phyloP scores from a whole-genome alignment of 2,113 vertebrate genomes.

The Ptyas mucosa region DNA sequence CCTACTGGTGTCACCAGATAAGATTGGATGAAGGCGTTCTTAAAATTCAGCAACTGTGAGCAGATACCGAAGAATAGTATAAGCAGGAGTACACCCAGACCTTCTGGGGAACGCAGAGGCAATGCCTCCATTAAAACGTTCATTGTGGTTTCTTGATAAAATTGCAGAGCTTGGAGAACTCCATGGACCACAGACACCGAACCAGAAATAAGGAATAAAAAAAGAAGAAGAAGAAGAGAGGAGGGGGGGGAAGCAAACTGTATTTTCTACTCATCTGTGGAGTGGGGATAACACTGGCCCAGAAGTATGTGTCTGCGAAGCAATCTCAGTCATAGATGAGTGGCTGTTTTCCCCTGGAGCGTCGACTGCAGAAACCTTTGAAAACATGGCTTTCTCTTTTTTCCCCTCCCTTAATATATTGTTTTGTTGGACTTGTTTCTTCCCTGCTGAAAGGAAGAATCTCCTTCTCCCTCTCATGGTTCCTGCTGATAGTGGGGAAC shows the following conservation, averaged over 20 bases:
- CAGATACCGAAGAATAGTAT: not conserved
- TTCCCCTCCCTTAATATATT: conserved; percentile 63
- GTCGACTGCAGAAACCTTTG: conserved; percentile 66
- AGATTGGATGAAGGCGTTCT: not conserved
- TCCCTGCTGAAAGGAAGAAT: conserved; percentile 51
- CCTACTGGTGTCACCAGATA: not conserved
- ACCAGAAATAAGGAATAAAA: conserved; percentile 33
- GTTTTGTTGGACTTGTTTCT: conserved; percentile 55
- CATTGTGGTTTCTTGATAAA: conserved; percentile 59
- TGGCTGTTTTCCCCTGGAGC: conserved; percentile 74
- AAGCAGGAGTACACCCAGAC: not conserved
- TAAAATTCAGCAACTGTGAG: not conserved
- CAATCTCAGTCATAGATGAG: conserved; percentile 74
- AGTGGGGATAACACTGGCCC: conserved; percentile 69
- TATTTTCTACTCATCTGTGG: conserved; percentile 74
- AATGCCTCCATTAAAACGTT: conserved; percentile 35
- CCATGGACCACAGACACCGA: conserved; percentile 60
- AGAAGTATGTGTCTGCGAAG: conserved; percentile 64
- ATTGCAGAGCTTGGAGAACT: conserved; percentile 55
- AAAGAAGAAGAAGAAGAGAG: conserved; percentile 29
- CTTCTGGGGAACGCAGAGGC: not conserved
- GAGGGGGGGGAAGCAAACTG: conserved; percentile 64
- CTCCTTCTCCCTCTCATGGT: conserved; percentile 11
- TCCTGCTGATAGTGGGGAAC: conserved; percentile 22
- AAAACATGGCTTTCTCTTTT: conserved; percentile 60